Evolutionary conservation across 2,113 vertebrate genomes (phyloP).

Genomic region (Calyptomena viridis): DNA sequence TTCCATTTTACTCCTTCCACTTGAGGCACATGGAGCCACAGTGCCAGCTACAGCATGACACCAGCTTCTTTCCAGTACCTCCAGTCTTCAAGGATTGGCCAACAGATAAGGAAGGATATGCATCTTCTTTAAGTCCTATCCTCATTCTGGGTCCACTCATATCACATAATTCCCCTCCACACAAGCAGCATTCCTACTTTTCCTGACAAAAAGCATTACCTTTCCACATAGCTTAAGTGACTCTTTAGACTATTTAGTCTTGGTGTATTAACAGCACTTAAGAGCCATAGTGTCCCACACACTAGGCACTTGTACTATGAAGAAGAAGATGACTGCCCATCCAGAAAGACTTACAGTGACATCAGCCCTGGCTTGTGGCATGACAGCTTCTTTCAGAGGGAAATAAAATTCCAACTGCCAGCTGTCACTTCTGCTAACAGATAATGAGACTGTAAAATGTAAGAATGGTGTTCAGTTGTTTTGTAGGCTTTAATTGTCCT

Average conservation of each 20-base stretch:
- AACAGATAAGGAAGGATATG: background rate
- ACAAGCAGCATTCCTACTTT: background rate
- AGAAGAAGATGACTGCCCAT: background rate
- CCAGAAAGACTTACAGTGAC: background rate
- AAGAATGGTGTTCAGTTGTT: background rate
- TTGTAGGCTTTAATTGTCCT: background rate
- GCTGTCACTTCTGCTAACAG: background rate
- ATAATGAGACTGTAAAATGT: background rate
- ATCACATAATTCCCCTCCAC: background rate
- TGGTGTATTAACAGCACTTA: background rate
- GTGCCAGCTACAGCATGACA: background rate
- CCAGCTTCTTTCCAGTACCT: background rate
- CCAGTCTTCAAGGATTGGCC: background rate
- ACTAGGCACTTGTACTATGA: background rate
- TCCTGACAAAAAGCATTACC: background rate
- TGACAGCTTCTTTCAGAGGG: background rate
- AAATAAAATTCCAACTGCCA: background rate
- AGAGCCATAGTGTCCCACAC: background rate
- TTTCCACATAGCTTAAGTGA: background rate
- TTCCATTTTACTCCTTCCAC: background rate
- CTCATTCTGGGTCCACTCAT: background rate
- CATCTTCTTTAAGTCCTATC: background rate
- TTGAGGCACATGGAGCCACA: rapidly evolving
- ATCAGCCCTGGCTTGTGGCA: background rate
- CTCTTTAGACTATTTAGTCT: background rate